A percentile compares a stretch with the other conserved stretches of the same genome.
Evolutionary conservation across 2,113 vertebrate species (phyloP).

Genomic region (Glaucomys volans): DNA sequence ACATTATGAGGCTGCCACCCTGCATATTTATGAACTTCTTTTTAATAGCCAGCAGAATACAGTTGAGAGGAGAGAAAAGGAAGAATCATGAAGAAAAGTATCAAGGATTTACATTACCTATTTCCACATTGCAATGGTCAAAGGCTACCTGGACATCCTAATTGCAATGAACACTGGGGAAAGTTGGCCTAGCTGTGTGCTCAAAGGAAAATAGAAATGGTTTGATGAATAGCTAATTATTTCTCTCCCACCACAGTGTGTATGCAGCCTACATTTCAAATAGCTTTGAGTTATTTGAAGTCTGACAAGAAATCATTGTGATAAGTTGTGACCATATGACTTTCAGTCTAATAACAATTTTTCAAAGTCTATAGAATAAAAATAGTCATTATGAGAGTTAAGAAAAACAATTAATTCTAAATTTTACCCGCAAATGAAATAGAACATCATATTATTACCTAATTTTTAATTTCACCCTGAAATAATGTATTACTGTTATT

Average conservation of each 20-base stretch:
- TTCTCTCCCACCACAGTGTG: not conserved
- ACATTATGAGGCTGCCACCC: not conserved
- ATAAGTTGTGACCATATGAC: not conserved
- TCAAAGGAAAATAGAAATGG: not conserved
- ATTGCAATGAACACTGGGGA: not conserved
- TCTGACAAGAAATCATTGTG: not conserved
- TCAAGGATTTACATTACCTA: not conserved
- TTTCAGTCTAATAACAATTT: constrained; percentile 6
- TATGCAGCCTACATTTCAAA: not conserved
- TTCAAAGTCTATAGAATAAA: constrained; percentile 9
- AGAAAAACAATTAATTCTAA: constrained; percentile 6
- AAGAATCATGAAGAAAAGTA: not conserved
- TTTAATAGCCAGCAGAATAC: not conserved
- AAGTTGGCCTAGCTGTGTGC: not conserved
- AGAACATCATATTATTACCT: not conserved
- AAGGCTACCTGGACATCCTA: not conserved
- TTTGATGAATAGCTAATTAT: not conserved
- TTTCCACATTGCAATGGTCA: not conserved
- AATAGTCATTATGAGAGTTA: constrained; percentile 26
- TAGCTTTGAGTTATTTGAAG: not conserved
- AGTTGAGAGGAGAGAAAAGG: not conserved
- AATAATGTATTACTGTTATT: constrained; percentile 19
- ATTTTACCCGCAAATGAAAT: not conserved
- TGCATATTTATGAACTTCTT: not conserved
- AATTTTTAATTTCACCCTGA: constrained; percentile 57